A percentile compares a stretch with the other conserved stretches of the same genome.
These are phyloP conservation scores for Bombyx huttoni DNA, from an alignment of 2,888 invertebrate genomes.

Conservation along the genomic window DNA sequence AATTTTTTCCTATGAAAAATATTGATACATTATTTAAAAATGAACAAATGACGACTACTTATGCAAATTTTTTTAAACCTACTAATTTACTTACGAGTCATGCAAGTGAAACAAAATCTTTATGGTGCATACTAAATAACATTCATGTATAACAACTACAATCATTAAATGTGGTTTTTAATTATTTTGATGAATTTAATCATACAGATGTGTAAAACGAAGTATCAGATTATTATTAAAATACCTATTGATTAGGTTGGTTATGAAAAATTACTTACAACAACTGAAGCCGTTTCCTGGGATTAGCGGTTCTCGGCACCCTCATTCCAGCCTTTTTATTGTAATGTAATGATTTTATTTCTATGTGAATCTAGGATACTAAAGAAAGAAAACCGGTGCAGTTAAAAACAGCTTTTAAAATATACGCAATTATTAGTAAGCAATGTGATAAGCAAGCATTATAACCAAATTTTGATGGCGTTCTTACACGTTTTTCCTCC, in stretches of 20 bases:
- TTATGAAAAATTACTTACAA: slow-evolving; percentile 30
- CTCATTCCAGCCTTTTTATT: slow-evolving; percentile 21
- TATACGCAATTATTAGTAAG: not conserved
- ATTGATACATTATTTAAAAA: not conserved
- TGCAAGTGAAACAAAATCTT: too few species aligned
- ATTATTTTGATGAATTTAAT: too few species aligned
- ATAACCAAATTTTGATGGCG: not conserved
- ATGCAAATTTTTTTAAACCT: too few species aligned
- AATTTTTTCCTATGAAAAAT: slow-evolving; percentile 46
- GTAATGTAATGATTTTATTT: too few species aligned
- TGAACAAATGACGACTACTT: not conserved
- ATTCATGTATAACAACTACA: too few species aligned
- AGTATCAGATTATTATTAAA: too few species aligned
- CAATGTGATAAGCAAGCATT: not conserved
- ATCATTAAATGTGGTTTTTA: too few species aligned
- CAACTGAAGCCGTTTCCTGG: slow-evolving; percentile 28
- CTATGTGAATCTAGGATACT: slow-evolving; percentile 2
- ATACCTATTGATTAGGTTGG: not conserved
- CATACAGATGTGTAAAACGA: too few species aligned
- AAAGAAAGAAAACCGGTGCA: slow-evolving; percentile 1
- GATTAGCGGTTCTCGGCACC: slow-evolving; percentile 33
- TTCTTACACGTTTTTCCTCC: slow-evolving; percentile 54
- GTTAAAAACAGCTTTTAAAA: not conserved
- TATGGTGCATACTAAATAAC: too few species aligned
- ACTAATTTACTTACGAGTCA: too few species aligned